Evolutionary conservation across 2,797 vertebrate species (phyloP), one percentile per base, ranked within the genome.

Genomic region (Thunnus albacares): DNA sequence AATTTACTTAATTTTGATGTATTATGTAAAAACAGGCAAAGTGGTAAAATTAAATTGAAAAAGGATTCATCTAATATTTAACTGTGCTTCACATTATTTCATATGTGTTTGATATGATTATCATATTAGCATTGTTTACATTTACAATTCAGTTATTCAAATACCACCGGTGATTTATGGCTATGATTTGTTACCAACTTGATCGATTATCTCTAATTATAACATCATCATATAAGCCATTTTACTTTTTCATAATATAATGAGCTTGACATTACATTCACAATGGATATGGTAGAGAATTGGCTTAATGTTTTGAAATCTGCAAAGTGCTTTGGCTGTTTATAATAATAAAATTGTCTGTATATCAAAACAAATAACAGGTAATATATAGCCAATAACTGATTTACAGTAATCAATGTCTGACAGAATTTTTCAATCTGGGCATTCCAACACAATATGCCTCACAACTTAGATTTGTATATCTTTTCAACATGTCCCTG

Each of bases 171-270:
- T 63, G 41, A 80, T 68, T 61, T 70, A 73, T 80, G 18, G 35
- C 7, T 49, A 13, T 5, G 47, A 58, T 71, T 71, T 52, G 14
- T 47, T 24, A 18, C 73, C 26, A 52, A 15, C 64, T 61, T 64
- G 5, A 70, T 45, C 6, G 58, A 67, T 76, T 67, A 65, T 71
- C 17, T 73, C 28, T 26, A 67, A 81, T 72, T 43, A 67, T 52
- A 63, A 43, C 72, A 82, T 67, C 28, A 56, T 24, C 2, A 51
- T n/a, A 59, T 57, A 53, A 81, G 65, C 2, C 0, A 41, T 60
- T 69, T 53, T 41, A 52, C 64, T 26, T 56, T 55, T 61, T 57
- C 12, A 51, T 0, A 0, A 20, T 38, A 30, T 63, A 45, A 74
- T 77, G 15, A 71, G 11, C 75, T 70, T 51, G 26, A 65, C 22